Evolutionary conservation across 2,797 vertebrate species (phyloP).

Genomic region (Peromyscus melanophrys): DNA sequence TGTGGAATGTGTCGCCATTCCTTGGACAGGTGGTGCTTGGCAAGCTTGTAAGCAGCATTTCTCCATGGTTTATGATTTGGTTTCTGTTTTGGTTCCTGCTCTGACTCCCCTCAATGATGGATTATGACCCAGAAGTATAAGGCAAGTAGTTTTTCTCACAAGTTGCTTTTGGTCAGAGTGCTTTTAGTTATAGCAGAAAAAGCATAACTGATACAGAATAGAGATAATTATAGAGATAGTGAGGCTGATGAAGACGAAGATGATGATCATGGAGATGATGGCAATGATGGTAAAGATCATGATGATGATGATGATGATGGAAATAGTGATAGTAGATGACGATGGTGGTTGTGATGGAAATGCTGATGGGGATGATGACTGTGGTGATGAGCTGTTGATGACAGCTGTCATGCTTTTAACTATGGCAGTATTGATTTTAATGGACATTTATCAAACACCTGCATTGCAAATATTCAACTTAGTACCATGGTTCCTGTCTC

Average conservation of each 20-base stretch:
- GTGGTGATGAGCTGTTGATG: background rate
- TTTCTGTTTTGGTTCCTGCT: background rate
- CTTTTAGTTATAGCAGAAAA: background rate
- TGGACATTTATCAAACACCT: background rate
- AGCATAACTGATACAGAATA: background rate
- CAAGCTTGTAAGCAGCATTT: background rate
- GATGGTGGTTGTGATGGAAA: background rate
- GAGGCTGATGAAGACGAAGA: fast-evolving
- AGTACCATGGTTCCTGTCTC: background rate
- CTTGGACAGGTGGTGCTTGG: background rate
- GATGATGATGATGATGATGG: no score
- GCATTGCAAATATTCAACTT: background rate
- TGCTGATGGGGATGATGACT: fast-evolving
- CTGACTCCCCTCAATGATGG: background rate
- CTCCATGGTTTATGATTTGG: background rate
- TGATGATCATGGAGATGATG: background rate
- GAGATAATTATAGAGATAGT: background rate
- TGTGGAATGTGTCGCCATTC: background rate
- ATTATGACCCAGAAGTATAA: background rate
- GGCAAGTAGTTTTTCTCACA: background rate
- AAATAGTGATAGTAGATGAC: background rate
- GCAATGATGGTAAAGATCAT: background rate
- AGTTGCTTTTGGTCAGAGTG: background rate
- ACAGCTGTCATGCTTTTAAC: background rate
- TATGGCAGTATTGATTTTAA: no score